Conservation (phyloP, 2,888 invertebrate species). For the Caenorhabditis sp. region DNA sequence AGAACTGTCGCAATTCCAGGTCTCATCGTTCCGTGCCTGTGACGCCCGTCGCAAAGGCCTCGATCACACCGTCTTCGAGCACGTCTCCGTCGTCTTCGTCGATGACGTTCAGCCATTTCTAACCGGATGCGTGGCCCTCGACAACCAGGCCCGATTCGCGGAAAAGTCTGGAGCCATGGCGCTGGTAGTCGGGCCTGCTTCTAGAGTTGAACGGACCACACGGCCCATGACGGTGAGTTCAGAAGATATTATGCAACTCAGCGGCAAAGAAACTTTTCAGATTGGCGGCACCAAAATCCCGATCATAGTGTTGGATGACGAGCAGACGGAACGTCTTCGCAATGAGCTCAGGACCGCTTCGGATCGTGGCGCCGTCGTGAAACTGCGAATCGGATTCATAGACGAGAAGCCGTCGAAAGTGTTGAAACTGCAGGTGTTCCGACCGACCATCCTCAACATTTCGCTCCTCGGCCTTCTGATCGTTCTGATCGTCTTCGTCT, state of each 20-base stretch:
- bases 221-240: constrained; percentile 59
- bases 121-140: constrained; percentile 70
- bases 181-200: constrained; percentile 67
- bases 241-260: too few relatives aligned
- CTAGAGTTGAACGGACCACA: constrained; percentile 55
- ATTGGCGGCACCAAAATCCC: constrained; percentile 65
- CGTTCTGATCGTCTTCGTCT: constrained; percentile 66
- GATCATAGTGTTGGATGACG: constrained; percentile 68
- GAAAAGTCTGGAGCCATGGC: constrained; percentile 72
- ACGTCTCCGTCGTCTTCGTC: constrained; percentile 72
- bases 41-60: constrained; percentile 65
- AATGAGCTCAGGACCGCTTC: constrained; percentile 45
- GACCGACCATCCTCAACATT: constrained; percentile 67
- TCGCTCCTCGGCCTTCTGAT: constrained; percentile 60
- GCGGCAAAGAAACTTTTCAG: constrained; percentile 50
- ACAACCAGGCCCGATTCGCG: constrained; percentile 71
- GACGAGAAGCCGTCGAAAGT: constrained; percentile 56
- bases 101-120: constrained; percentile 70
- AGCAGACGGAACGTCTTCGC: constrained; percentile 62
- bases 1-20: constrained; percentile 45
- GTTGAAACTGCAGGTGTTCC: constrained; percentile 68
- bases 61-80: constrained; percentile 65
- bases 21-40: constrained; percentile 69
- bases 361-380: constrained; percentile 48
- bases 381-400: constrained; percentile 52